Conservation (phyloP, 2,888 invertebrate species). For the Phaonia tiefii region DNA sequence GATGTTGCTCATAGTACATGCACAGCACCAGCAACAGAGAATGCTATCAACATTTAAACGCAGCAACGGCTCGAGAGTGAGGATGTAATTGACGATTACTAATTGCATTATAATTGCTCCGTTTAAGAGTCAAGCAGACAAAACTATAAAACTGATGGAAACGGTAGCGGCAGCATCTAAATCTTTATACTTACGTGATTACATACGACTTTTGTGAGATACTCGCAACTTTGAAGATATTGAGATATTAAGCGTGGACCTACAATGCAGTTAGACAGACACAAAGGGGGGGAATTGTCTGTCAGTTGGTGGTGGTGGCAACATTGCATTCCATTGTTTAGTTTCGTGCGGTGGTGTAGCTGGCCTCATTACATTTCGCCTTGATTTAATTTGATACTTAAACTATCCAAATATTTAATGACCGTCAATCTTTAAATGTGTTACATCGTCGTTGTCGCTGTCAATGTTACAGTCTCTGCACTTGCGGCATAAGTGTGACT, state of each 20-base stretch:
- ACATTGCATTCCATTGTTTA: conserved; percentile 20
- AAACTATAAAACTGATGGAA: conserved; percentile 29
- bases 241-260: neutral
- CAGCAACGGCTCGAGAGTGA: conserved; percentile 51
- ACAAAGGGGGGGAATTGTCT: neutral
- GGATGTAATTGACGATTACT: conserved; percentile 68
- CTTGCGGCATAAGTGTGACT: neutral
- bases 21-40: neutral
- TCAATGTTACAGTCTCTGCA: conserved; percentile 3
- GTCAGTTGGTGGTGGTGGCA: neutral
- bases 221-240: neutral
- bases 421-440: conserved; percentile 47
- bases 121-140: conserved; percentile 30
- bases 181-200: neutral
- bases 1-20: neutral
- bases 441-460: neutral
- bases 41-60: neutral
- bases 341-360: conserved; percentile 21
- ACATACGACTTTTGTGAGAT: neutral
- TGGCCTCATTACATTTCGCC: conserved; percentile 38
- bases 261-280: conserved; percentile 15
- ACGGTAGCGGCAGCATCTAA: neutral
- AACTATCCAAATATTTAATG: conserved; percentile 37
- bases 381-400: conserved; percentile 64
- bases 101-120: conserved; percentile 70